Evolutionary conservation across 2,113 vertebrate species (phyloP).

Genomic region (Bos javanicus): DNA sequence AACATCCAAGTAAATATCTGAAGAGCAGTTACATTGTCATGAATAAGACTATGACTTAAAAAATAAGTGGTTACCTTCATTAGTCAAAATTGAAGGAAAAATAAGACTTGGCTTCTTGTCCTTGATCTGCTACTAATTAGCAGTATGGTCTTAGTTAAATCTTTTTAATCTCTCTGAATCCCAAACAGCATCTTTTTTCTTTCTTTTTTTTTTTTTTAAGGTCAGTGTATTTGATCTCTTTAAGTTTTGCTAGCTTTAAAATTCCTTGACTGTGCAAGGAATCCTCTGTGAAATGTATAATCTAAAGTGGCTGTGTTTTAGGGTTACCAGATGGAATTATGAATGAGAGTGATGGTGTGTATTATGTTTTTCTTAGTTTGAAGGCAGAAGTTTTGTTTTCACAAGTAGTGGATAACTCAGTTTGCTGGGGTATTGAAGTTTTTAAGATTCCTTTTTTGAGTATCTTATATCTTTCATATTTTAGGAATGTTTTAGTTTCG

Average conservation of each 20-base stretch:
- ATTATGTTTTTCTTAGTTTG: conserved; percentile 22
- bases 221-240: background rate
- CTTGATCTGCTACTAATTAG: conserved; percentile 9
- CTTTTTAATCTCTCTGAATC: background rate
- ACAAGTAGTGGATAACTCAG: background rate
- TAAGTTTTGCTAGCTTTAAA: conserved; percentile 13
- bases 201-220: background rate
- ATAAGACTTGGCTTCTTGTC: conserved; percentile 9
- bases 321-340: conserved; percentile 13
- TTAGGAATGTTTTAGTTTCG: conserved; percentile 40
- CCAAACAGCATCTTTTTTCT: background rate
- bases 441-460: conserved; percentile 45
- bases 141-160: background rate
- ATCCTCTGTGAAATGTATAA: conserved; percentile 12
- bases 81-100: conserved; percentile 20
- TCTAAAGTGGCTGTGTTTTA: conserved; percentile 30
- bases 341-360: background rate
- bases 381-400: conserved; percentile 20
- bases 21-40: conserved; percentile 28
- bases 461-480: background rate
- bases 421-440: conserved; percentile 4
- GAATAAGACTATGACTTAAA: conserved; percentile 37
- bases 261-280: background rate
- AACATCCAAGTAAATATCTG: conserved; percentile 38
- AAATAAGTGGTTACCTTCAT: background rate